phyloP scores from a whole-genome alignment of 2,888 invertebrate genomes.

The Lasioglossum zephyrum region DNA sequence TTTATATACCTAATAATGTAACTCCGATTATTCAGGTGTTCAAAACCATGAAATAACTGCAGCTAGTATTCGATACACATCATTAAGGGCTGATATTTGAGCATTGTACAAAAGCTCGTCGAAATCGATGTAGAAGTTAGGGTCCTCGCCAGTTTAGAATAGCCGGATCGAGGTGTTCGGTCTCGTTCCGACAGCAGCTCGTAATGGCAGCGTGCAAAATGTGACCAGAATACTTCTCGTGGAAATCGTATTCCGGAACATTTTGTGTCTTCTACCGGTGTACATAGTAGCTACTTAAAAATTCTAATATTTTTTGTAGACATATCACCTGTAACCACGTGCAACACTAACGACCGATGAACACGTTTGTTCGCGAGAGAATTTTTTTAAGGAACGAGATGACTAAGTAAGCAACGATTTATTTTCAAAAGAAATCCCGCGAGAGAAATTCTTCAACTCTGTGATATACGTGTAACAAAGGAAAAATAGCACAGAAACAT shows the following conservation, averaged over 20 bases:
- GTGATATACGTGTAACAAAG: constrained; percentile 73
- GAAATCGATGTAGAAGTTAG: not conserved
- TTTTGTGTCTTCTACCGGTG: constrained; percentile 48
- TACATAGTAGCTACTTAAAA: constrained; percentile 68
- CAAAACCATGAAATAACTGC: too few relatives aligned
- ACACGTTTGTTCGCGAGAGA: constrained; percentile 64
- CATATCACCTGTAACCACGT: constrained; percentile 42
- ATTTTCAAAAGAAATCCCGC: constrained; percentile 70
- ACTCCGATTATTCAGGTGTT: not conserved
- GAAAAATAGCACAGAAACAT: constrained; percentile 58
- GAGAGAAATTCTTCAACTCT: constrained; percentile 73
- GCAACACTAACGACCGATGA: constrained; percentile 48
- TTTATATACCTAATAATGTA: not conserved
- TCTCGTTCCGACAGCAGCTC: constrained; percentile 5
- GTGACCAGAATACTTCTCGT: not conserved
- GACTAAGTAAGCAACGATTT: constrained; percentile 66
- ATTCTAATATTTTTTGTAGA: constrained; percentile 73
- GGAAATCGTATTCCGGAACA: not conserved
- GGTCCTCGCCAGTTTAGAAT: not conserved
- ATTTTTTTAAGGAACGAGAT: constrained; percentile 65
- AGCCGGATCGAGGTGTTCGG: not conserved
- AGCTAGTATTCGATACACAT: not conserved
- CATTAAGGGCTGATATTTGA: not conserved
- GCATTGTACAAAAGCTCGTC: not conserved
- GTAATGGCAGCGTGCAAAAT: constrained; percentile 6